Base-by-base conservation (phyloP, 2,797 vertebrate species). In the Peromyscus aztecus region DNA sequence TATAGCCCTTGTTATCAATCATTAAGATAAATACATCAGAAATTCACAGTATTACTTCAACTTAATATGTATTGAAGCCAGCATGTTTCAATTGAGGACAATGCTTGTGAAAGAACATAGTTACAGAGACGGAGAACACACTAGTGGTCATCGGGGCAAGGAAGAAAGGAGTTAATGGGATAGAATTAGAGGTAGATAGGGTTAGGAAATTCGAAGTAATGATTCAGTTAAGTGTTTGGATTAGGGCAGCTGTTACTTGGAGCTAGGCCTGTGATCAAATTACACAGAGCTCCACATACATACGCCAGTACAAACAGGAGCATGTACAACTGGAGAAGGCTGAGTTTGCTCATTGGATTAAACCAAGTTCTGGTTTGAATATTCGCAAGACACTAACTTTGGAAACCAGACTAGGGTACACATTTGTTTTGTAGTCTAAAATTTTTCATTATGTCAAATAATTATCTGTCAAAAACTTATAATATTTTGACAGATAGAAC, bases 361-460 rank as follows among this genome's bases (percentile, higher is more conserved):
- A 14, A 76, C 37, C 21, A 76, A 34, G 9, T 31, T 40, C 34
- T 67, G n/a, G 17, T 77, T 89, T 92, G 78, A 10, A 63, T 85
- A 40, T 27, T 92, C 34, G 23, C 21, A 65, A 61, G 63, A 91
- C 80, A 52, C 80, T 80, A 87, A 90, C 76, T n/a, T 24, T 89
- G 34, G 0, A 37, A 83, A 6, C 49, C 49, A 52, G 16, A 27
- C 52, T 77, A 27, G 10, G 13, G 0, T 82, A 14, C 23, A 71
- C 0, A 67, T 96, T 95, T 34, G 34, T 85, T 87, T n/a, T 0
- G 59, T 16, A 6, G 49, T 89, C 52, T 76, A 89, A n/a, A 59
- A 37, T 55, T 84, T 96, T 71, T 76, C 84, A 73, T 82, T 73
- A 76, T 59, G 71, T 94, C 61, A 55, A 82, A 85, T 57, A 61